These are phyloP conservation scores for Hyphantria cunea DNA, from an alignment of 1,140 invertebrate species.

Conservation along the genomic window DNA sequence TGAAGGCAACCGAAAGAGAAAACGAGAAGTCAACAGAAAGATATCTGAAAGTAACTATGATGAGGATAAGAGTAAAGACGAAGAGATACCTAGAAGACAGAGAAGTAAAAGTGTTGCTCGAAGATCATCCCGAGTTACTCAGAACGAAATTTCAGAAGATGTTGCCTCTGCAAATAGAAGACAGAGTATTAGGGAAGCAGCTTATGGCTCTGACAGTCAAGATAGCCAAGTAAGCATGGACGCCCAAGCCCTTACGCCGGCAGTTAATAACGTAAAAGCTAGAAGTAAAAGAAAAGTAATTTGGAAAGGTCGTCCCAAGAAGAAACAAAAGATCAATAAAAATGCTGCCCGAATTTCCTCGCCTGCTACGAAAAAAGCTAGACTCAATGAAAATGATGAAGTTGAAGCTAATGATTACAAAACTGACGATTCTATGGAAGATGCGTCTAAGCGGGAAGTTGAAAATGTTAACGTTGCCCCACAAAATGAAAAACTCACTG, in stretches of 20 bases:
- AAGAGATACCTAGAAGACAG: constrained; percentile 58
- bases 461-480: constrained; percentile 20
- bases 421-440: constrained; percentile 55
- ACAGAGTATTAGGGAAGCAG: constrained; percentile 53
- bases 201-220: constrained; percentile 72
- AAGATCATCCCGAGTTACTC: constrained; percentile 61
- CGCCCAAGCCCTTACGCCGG: constrained; percentile 45
- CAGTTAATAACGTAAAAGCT: constrained; percentile 50
- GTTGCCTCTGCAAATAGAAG: constrained; percentile 53
- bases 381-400: constrained; percentile 46
- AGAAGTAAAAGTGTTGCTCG: constrained; percentile 76
- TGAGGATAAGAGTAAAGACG: constrained; percentile 52
- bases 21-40: constrained; percentile 62
- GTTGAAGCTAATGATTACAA: constrained; percentile 49
- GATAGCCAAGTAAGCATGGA: constrained; percentile 71
- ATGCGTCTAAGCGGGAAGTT: constrained; percentile 39
- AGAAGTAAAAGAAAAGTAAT: constrained; percentile 74
- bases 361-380: constrained; percentile 59
- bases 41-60: constrained; percentile 61
- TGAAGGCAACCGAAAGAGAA: constrained; percentile 65
- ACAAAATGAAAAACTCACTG: constrained; percentile 33
- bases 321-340: constrained; percentile 55
- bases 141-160: constrained; percentile 71
- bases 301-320: constrained; percentile 55
- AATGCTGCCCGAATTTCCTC: constrained; percentile 39